Percentiles rank a stretch among this genome's conserved stretches.
phyloP scores from a whole-genome alignment of 2,113 vertebrate genomes.

The Spea multiplicata region DNA sequence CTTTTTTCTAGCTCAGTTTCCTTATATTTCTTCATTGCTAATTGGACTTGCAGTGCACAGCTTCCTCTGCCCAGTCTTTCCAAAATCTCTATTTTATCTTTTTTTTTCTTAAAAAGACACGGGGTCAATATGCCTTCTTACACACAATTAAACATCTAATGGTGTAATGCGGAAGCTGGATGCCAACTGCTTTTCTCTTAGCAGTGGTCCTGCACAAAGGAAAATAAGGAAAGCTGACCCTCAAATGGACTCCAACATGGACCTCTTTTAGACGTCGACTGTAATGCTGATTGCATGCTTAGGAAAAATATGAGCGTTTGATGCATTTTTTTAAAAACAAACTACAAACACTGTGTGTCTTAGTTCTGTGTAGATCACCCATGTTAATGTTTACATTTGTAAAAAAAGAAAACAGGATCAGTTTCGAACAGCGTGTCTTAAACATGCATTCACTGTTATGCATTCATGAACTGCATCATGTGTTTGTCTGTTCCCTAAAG shows the following conservation, averaged over 20 bases:
- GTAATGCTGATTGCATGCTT: constrained; percentile 45
- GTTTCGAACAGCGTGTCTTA: constrained; percentile 15
- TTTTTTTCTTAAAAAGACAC: neutral
- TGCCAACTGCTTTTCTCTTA: constrained; percentile 21
- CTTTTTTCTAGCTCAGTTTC: constrained; percentile 17
- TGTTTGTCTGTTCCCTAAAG: neutral
- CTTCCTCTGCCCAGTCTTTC: constrained; percentile 7
- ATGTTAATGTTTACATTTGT: constrained; percentile 40
- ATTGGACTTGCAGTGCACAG: constrained; percentile 7
- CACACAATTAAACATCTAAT: neutral
- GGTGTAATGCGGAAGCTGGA: neutral
- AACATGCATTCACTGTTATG: constrained; percentile 6
- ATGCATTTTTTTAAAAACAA: constrained; percentile 40
- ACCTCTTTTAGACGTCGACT: constrained; percentile 28
- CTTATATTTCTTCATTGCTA: constrained; percentile 2
- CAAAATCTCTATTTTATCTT: neutral
- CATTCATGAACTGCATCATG: neutral
- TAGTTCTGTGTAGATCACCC: constrained; percentile 34
- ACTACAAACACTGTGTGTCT: constrained; percentile 42
- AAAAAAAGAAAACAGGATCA: constrained; percentile 29
- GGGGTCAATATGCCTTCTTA: neutral
- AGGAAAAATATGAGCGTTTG: constrained; percentile 35
- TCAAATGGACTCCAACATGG: constrained; percentile 12
- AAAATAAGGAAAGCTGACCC: neutral
- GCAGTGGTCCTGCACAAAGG: constrained; percentile 13